Evolutionary conservation across 2,888 invertebrate species (phyloP), one percentile per base, ranked within the genome.

Genomic region (Acanthosepion esculentum): DNA sequence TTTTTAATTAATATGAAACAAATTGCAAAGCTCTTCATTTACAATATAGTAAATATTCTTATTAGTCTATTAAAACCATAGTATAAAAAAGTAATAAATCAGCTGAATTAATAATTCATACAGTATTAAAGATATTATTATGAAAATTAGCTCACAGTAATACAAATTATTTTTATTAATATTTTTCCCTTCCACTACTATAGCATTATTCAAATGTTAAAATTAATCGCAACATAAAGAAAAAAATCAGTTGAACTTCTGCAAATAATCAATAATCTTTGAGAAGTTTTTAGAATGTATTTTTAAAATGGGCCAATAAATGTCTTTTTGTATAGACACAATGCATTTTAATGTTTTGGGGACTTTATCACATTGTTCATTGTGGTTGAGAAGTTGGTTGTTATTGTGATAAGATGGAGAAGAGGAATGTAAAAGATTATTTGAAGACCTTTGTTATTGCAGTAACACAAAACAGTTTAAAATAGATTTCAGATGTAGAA

Each of bases 361-460:
- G 78, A 33, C n/a, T 33, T n/a, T n/a, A n/a, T 78, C 15, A 78
- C 18, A n/a, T n/a, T 78, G 33, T n/a, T 78, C 15, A 33, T n/a
- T 78, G 78, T n/a, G 78, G 78, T 78, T 59, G 59, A 59, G 59
- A 59, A 59, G 20, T 59, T 59, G 23, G 59, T 59, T 78, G 78
- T 78, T n/a, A 78, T n/a, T 78, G 78, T 78, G 78, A 78, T 33
- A 78, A 33, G 78, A 78, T 78, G 78, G n/a, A 78, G n/a, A 78
- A 5, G 10, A 78, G n/a, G n/a, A 33, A 78, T 78, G 18, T 15
- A 78, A 78, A 78, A 33, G 78, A n/a, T 15, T 78, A 78, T 78
- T 78, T 78, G n/a, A 78, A 78, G n/a, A n/a, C n/a, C n/a, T n/a
- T n/a, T 78, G n/a, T 78, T 33, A n/a, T 23, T 59, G 59, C 59